Conservation (phyloP, 1,140 invertebrate genomes). For the Eriocheir sinensis region DNA sequence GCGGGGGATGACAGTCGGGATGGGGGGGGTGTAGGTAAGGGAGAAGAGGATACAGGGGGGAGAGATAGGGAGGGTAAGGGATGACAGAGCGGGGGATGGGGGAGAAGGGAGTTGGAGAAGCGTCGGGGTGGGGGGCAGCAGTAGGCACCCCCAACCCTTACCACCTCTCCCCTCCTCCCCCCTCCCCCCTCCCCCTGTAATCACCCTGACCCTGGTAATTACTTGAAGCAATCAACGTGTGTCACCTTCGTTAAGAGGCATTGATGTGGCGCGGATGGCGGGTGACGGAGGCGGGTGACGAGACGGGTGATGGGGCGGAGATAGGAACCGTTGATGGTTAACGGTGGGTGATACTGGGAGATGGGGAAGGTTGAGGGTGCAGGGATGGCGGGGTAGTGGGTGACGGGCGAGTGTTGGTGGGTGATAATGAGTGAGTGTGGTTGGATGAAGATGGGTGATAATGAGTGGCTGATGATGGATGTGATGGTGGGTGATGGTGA, state of each 20-base stretch:
- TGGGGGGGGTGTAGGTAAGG: neutral
- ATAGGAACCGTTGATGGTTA: neutral
- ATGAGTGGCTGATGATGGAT: neutral
- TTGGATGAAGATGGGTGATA: neutral
- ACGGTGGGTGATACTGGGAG: neutral
- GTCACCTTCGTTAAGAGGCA: slow-evolving; percentile 1
- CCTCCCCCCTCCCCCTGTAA: neutral
- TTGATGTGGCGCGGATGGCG: slow-evolving; percentile 7
- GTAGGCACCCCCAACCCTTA: neutral
- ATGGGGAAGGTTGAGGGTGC: no score
- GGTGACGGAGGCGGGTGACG: neutral
- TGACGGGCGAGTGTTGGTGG: neutral
- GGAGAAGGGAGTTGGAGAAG: neutral
- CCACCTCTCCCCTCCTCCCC: neutral
- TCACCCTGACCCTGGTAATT: slow-evolving; percentile 10
- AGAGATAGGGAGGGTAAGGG: neutral
- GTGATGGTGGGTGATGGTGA: slow-evolving; percentile 9
- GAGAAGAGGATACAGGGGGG: neutral
- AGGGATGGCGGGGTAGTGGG: neutral
- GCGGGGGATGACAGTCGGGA: neutral
- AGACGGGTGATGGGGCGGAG: neutral
- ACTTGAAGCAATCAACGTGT: slow-evolving; percentile 17
- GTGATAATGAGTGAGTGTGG: neutral
- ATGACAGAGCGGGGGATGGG: neutral
- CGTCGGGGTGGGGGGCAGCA: neutral